Base-by-base conservation (phyloP, 2,888 invertebrate genomes). In the Napeogenes sylphis region DNA sequence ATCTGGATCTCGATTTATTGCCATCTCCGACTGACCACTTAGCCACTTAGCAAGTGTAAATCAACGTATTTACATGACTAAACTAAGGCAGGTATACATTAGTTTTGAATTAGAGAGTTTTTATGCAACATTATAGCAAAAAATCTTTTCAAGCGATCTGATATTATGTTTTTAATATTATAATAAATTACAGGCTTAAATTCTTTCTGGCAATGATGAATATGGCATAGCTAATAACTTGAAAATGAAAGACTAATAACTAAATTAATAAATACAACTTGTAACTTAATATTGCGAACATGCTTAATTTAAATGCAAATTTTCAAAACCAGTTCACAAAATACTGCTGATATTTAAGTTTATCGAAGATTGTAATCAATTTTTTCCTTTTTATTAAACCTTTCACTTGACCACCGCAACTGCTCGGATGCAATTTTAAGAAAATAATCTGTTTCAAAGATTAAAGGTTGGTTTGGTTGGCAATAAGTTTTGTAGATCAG, bases 1-100 rank as follows among this genome's bases (percentile, higher is more conserved):
- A 65, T 69, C 65, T 67, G 32, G 55, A 67, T 68, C 69, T 63
- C 57, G 64, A 68, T 71, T 71, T 70, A 71, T 69, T 65, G 63
- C 66, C 53, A 65, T 69, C 68, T 62, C 63, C 66, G 58, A 55
- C 63, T 65, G 61, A 56, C 68, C 64, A 61, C 66, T 53, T 45
- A 61, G 58, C 67, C 68, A 67, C 68, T 67, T 67, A 65, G 62
- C 59, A 57, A 62, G 68, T 68, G 68, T 66, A 68, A 64, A 68
- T 68, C 61, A 62, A 61, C 58, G 14, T 58, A 62, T 64, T 62
- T 62, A 58, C 38, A 51, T 30, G 51, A 51, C 30, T 30, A 10
- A 42, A 8, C 10, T 35, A 35, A 35, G 6, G 6, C 35, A 3
- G 10, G 10, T 42, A 12, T 42, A 42, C 10, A 42, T 10, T 42